Conservation (phyloP, 2,113 vertebrate species). For the Marcusenius ussheri region DNA sequence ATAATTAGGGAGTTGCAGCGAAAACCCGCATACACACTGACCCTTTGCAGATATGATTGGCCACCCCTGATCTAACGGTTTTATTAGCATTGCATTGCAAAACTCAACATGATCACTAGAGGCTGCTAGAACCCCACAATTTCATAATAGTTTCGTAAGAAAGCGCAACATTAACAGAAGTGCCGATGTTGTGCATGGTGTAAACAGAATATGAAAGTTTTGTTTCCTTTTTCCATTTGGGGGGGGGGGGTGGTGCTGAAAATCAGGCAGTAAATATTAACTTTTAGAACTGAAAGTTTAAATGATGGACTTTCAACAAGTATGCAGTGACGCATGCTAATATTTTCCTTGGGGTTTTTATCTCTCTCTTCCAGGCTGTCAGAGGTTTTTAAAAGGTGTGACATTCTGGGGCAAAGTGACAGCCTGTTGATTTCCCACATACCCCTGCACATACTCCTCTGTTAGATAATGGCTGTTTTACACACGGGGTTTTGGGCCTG, state of each 20-base stretch:
- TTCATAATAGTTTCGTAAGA: not conserved
- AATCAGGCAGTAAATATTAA: not conserved
- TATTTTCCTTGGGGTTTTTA: not conserved
- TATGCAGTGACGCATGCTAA: not conserved
- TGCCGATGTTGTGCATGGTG: not conserved
- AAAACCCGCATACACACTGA: too few species aligned
- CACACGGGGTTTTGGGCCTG: not conserved
- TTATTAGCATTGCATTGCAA: not conserved
- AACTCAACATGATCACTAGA: not conserved
- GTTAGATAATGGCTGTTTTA: not conserved
- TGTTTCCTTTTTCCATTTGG: not conserved
- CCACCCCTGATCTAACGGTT: not conserved
- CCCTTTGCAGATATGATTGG: too few species aligned
- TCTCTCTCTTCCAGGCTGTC: constrained; percentile 6
- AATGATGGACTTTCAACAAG: not conserved
- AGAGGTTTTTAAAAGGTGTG: constrained; percentile 12
- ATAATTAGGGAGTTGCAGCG: too few species aligned
- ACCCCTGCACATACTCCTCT: not conserved
- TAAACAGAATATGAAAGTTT: not conserved
- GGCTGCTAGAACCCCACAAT: not conserved
- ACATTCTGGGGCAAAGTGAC: constrained; percentile 4
- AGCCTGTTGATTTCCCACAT: not conserved
- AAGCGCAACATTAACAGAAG: not conserved
- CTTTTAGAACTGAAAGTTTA: not conserved
- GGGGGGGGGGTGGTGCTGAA: not conserved